Percentiles rank a stretch among this genome's conserved stretches.
These are phyloP conservation scores for Octodonta nipae DNA, from an alignment of 2,888 invertebrate species.

Conservation along the genomic window DNA sequence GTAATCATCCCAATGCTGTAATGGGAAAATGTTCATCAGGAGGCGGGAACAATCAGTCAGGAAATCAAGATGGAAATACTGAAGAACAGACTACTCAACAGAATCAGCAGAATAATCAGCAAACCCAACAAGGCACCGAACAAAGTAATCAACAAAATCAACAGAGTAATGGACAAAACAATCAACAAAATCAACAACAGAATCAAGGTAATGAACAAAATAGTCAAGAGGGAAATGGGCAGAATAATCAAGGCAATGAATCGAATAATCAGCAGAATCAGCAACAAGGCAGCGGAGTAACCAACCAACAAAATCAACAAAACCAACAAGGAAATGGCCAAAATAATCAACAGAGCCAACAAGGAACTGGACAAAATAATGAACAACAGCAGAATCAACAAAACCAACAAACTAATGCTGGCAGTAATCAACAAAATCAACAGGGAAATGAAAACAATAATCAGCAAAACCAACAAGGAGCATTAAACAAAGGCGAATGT, in stretches of 20 bases:
- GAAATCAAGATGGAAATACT: too few species aligned
- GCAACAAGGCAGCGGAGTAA: slow-evolving; percentile 8
- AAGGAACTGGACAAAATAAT: slow-evolving; percentile 8
- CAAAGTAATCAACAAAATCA: background rate
- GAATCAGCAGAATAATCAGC: background rate
- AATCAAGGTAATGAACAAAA: too few species aligned
- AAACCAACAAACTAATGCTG: too few species aligned
- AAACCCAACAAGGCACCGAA: background rate
- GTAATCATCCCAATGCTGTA: slow-evolving; percentile 57
- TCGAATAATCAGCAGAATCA: background rate
- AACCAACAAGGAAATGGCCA: slow-evolving; percentile 9
- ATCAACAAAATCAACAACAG: too few species aligned
- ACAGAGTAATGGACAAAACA: background rate
- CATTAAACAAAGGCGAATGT: slow-evolving; percentile 32
- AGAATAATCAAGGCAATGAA: slow-evolving; percentile 3
- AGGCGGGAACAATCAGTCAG: too few species aligned
- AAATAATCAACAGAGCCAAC: slow-evolving; percentile 12
- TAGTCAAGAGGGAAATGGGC: slow-evolving; percentile 3
- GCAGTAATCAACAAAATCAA: background rate
- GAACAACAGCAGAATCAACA: slow-evolving; percentile 6
- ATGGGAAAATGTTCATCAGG: slow-evolving; percentile 21
- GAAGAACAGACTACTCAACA: too few species aligned
- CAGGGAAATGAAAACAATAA: too few species aligned
- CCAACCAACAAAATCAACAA: slow-evolving; percentile 9
- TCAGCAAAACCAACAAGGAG: slow-evolving; percentile 6